Conservation (phyloP, 2,113 vertebrate genomes). For the Apodemus speciosus region DNA sequence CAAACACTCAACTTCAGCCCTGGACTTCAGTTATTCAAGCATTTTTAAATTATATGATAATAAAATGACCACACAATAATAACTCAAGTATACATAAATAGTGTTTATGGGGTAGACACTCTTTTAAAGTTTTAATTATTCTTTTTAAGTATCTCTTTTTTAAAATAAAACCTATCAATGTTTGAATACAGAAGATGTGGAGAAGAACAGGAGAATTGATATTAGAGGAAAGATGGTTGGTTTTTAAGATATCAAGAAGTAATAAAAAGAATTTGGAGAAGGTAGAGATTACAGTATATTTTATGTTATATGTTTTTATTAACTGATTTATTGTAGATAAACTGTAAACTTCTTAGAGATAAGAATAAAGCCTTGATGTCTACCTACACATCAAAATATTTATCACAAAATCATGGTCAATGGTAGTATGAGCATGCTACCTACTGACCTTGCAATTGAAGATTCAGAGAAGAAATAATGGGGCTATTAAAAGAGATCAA, state of each 20-base stretch:
- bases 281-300: neutral
- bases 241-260: slow-evolving; percentile 9
- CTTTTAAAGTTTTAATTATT: neutral
- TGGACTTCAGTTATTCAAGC: neutral
- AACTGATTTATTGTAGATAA: neutral
- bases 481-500: slow-evolving; percentile 1
- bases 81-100: neutral
- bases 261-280: neutral
- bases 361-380: neutral
- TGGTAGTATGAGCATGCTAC: neutral
- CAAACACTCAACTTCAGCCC: neutral
- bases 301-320: slow-evolving; percentile 26
- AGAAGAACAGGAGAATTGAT: neutral
- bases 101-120: neutral
- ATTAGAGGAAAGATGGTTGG: neutral
- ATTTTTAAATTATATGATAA: neutral
- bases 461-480: slow-evolving; percentile 4
- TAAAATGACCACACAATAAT: neutral
- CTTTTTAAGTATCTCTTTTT: neutral
- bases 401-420: neutral
- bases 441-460: neutral
- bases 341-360: slow-evolving; percentile 1
- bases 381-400: neutral
- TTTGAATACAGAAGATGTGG: neutral
- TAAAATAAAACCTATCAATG: neutral